These are phyloP conservation scores for Melinaea menophilus DNA, from an alignment of 2,888 invertebrate species.

Conservation along the genomic window DNA sequence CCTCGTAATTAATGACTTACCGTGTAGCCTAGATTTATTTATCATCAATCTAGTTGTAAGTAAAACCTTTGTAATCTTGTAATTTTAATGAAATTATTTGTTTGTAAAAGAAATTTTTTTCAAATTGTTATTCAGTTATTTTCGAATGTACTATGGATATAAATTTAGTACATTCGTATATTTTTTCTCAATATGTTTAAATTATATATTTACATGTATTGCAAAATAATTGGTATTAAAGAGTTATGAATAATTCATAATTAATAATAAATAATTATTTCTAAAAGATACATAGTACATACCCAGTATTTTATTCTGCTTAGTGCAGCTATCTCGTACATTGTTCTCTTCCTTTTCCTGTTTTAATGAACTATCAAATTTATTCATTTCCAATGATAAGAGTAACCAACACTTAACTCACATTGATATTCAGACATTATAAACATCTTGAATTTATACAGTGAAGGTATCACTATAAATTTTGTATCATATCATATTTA, in stretches of 20 bases:
- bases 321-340: slow-evolving; percentile 63
- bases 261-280: neutral
- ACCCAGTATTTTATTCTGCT: slow-evolving; percentile 67
- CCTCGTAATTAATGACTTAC: no score
- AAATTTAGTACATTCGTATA: no score
- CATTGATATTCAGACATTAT: slow-evolving; percentile 15
- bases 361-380: slow-evolving; percentile 54
- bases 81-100: no score
- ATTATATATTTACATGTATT: no score
- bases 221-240: neutral
- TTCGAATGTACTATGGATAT: no score
- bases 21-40: no score
- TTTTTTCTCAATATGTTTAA: no score
- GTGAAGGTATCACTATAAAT: neutral
- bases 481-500: no score
- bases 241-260: neutral
- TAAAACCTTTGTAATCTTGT: no score
- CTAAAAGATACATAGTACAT: slow-evolving; percentile 31
- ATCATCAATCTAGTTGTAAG: no score
- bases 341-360: slow-evolving; percentile 56
- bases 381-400: slow-evolving; percentile 59
- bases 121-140: no score
- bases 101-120: no score
- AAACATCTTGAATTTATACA: neutral
- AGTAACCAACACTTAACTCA: slow-evolving; percentile 21